Percentiles rank a stretch among this genome's conserved stretches.
Evolutionary conservation across 2,888 invertebrate genomes (phyloP).

Genomic region (Scotopteryx bipunctaria): DNA sequence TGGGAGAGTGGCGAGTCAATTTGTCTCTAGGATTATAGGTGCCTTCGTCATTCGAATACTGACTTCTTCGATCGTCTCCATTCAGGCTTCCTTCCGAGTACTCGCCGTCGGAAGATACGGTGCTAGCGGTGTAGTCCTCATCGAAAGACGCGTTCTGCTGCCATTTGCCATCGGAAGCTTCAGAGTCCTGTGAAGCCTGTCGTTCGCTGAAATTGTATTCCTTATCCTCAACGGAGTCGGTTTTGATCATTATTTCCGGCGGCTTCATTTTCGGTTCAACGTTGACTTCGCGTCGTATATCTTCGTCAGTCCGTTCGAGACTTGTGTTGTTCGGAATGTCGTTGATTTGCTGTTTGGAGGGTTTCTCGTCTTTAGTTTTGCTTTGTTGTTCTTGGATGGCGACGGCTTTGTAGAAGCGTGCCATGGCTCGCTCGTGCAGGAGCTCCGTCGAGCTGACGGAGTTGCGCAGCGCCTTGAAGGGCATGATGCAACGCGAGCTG

Average conservation of each 20-base stretch:
- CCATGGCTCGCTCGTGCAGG: slow-evolving; percentile 92
- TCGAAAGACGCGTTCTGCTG: slow-evolving; percentile 75
- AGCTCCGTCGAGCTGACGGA: slow-evolving; percentile 93
- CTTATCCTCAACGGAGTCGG: slow-evolving; percentile 61
- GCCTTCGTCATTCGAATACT: slow-evolving; percentile 82
- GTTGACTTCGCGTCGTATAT: slow-evolving; percentile 35
- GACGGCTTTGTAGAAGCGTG: slow-evolving; percentile 90
- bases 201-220: slow-evolving; percentile 54
- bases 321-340: slow-evolving; percentile 67
- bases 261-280: slow-evolving; percentile 37
- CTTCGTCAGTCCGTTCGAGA: slow-evolving; percentile 38
- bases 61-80: slow-evolving; percentile 60
- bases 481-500: slow-evolving; percentile 75
- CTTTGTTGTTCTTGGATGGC: slow-evolving; percentile 88
- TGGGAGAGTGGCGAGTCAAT: slow-evolving; percentile 53
- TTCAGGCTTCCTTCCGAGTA: slow-evolving; percentile 70
- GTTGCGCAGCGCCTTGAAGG: slow-evolving; percentile 85
- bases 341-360: slow-evolving; percentile 45
- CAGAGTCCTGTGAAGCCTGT: slow-evolving; percentile 59
- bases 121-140: slow-evolving; percentile 86
- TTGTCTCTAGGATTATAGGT: slow-evolving; percentile 87
- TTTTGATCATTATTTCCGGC: slow-evolving; percentile 63
- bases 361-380: slow-evolving; percentile 48
- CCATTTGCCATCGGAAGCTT: slow-evolving; percentile 70
- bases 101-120: slow-evolving; percentile 80